Percentiles rank a stretch among this genome's conserved stretches.
phyloP scores from a whole-genome alignment of 2,113 vertebrate species.

The Fregetta grallaria region DNA sequence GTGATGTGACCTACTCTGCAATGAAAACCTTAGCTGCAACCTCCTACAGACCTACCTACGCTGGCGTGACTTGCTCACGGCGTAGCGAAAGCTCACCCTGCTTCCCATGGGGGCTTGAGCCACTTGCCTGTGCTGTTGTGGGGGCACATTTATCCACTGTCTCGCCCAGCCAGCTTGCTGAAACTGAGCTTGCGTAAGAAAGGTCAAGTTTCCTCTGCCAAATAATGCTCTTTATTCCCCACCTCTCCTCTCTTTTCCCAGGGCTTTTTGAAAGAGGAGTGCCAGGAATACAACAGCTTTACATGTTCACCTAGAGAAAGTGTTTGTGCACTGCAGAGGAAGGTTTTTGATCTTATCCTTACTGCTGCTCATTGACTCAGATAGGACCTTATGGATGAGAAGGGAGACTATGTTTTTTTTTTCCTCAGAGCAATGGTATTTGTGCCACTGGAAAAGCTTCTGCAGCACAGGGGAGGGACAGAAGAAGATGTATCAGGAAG shows the following conservation, averaged over 20 bases:
- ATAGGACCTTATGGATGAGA: not conserved
- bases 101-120: not conserved
- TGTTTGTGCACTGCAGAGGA: not conserved
- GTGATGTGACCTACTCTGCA: not conserved
- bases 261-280: not conserved
- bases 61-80: not conserved
- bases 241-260: not conserved
- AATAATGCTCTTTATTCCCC: not conserved
- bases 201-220: not conserved
- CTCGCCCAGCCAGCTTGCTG: not conserved
- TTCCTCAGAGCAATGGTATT: not conserved
- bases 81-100: rapidly evolving
- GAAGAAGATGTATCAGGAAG: not conserved
- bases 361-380: not conserved
- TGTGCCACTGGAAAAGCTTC: not conserved
- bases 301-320: not conserved
- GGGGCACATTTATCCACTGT: not conserved
- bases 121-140: rapidly evolving
- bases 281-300: not conserved
- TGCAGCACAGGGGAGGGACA: not conserved
- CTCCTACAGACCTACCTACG: not conserved
- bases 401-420: not conserved
- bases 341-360: not conserved
- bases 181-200: not conserved
- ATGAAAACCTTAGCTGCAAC: not conserved